Conservation (phyloP, 2,888 invertebrate species). For the Eupithecia exiguata region DNA sequence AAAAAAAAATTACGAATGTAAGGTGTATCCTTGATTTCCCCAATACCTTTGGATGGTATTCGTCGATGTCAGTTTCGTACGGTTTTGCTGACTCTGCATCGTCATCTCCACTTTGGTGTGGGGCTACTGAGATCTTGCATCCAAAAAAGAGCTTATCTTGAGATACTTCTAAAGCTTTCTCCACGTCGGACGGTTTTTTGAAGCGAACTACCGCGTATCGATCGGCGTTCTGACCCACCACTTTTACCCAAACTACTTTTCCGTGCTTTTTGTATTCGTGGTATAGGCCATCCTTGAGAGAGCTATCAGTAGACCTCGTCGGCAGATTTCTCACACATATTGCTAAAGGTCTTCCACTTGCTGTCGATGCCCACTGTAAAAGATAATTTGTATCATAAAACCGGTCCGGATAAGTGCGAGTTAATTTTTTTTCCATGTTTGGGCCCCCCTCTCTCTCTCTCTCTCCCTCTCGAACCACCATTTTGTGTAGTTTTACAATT, state of each 20-base stretch:
- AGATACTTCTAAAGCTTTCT: constrained; percentile 97
- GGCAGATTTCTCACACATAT: constrained; percentile 96
- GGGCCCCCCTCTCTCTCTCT: no score
- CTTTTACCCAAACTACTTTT: constrained; percentile 97
- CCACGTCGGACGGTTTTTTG: constrained; percentile 98
- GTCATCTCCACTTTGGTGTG: constrained; percentile 95
- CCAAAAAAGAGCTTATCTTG: constrained; percentile 99
- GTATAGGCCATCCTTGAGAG: constrained; percentile 97
- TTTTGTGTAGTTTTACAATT: no score
- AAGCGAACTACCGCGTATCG: constrained; percentile 96
- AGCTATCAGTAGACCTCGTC: constrained; percentile 95
- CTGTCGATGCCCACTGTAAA: constrained; percentile 85
- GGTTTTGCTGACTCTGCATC: constrained; percentile 93
- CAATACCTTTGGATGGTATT: constrained; percentile 94
- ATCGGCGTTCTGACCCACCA: constrained; percentile 95
- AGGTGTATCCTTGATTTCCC: constrained; percentile 39
- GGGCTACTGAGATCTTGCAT: constrained; percentile 97
- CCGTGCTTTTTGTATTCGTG: constrained; percentile 99
- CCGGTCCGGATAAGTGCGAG: not conserved
- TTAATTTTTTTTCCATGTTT: no score
- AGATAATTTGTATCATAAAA: constrained; percentile 37
- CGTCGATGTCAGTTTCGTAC: constrained; percentile 97
- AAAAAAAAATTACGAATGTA: constrained; percentile 40
- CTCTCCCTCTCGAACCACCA: no score
- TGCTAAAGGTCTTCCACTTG: constrained; percentile 89